A percentile compares a stretch with the other conserved stretches of the same genome.
Evolutionary conservation across 2,113 vertebrate genomes (phyloP).

Genomic region (Cichladusa arquata): DNA sequence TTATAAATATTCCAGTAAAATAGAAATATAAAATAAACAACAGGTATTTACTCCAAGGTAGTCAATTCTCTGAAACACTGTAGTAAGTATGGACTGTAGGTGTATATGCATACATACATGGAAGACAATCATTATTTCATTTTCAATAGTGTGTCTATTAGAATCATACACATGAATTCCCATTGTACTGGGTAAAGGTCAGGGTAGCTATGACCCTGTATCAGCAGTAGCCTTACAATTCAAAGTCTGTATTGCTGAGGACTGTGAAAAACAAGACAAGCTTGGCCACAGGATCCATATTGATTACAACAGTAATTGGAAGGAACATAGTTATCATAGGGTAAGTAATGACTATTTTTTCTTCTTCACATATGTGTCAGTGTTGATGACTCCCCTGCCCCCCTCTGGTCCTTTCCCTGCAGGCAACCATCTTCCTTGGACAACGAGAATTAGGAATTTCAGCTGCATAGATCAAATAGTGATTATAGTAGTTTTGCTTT

Average conservation of each 20-base stretch:
- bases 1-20: conserved; percentile 13
- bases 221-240: conserved; percentile 49
- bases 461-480: conserved; percentile 37
- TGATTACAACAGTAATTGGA: conserved; percentile 59
- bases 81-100: background rate
- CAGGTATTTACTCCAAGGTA: background rate
- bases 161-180: conserved; percentile 27
- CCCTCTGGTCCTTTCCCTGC: background rate
- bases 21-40: conserved; percentile 19
- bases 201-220: conserved; percentile 27
- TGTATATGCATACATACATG: background rate
- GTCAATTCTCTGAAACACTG: background rate
- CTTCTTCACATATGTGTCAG: conserved; percentile 49
- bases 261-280: conserved; percentile 50
- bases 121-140: background rate
- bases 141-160: conserved; percentile 27
- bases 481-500: conserved; percentile 31
- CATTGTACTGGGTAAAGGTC: conserved; percentile 29
- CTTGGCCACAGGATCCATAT: conserved; percentile 58
- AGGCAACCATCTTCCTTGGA: conserved; percentile 25
- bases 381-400: conserved; percentile 11
- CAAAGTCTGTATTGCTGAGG: conserved; percentile 27
- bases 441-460: conserved; percentile 39
- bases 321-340: conserved; percentile 55
- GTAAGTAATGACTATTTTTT: conserved; percentile 53